Base-by-base conservation (phyloP, 64 coral and sea anemone species). In the Pocillopora verrucosa region DNA sequence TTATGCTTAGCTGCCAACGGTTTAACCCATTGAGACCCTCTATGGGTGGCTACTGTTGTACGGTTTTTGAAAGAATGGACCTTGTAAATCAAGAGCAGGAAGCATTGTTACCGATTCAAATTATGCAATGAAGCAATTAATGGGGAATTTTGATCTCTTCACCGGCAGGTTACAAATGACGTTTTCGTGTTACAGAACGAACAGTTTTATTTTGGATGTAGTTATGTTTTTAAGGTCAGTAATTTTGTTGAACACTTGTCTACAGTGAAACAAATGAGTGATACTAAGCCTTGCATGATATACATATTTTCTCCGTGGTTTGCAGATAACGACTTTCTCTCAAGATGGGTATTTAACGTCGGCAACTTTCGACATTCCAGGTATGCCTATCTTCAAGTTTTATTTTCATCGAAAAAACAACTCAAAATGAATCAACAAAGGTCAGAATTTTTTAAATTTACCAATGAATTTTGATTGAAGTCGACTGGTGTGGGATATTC, bases 141-240 rank as follows among this genome's bases (percentile, higher is more conserved):
- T 45, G 6, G 41, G 41, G 41, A 45, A 45, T 45, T 45, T 45
- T 2, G 2, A 45, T 45, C 41, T 45, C 41, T 45, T 45, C 41
- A 6, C 41, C 41, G 6, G 25, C 22, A 85, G 64, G 35, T 12
- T 11, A 57, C 36, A 4, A 85, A 5, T 72, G 36, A 34, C 12
- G 45, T n/a, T n/a, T n/a, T n/a, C n/a, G n/a, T 58, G 3, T 19
- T 12, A 13, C 11, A 5, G 14, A 10, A 64, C 4, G 2, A 68
- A 0, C 1, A 19, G 64, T 56, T 85, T 22, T 85, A 85, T 30
- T 85, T 85, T 85, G 82, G 82, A 56, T 85, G 82, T 14, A 63
- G 17, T 17, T 85, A 85, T 56, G 65, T 57, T 2, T 20, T 85
- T 20, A 11, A 85, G 82, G 82, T 85, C 1, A 72, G 82, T 35